Conservation (phyloP, 2,113 vertebrate species). For the Mobula birostris region DNA sequence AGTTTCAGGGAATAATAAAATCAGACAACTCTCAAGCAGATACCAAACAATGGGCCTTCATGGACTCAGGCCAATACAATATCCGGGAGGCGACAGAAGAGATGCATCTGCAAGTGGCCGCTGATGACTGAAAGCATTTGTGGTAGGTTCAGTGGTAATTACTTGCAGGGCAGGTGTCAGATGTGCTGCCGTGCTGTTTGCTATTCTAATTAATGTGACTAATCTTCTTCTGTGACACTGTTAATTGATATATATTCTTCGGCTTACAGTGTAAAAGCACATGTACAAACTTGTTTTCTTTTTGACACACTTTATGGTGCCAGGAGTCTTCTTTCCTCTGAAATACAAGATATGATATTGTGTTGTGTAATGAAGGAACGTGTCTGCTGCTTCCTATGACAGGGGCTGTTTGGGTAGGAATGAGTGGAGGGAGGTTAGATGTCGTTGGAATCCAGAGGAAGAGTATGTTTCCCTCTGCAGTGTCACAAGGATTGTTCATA, state of each 20-base stretch:
- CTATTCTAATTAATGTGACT: constrained; percentile 23
- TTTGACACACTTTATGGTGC: neutral
- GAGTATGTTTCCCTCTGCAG: neutral
- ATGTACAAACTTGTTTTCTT: neutral
- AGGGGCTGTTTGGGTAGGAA: neutral
- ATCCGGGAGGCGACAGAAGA: neutral
- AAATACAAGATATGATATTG: neutral
- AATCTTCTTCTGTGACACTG: neutral
- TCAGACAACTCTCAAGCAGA: neutral
- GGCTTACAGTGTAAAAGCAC: neutral
- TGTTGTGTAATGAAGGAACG: neutral
- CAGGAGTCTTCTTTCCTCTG: neutral
- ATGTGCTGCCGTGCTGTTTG: neutral
- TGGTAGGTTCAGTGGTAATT: neutral
- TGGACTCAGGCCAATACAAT: neutral
- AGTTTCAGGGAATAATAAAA: neutral
- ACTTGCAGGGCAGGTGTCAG: neutral
- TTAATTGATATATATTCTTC: neutral
- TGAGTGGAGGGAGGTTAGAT: neutral
- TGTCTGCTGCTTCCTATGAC: neutral
- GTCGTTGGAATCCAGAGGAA: neutral
- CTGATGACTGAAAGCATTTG: neutral
- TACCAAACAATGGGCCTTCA: neutral
- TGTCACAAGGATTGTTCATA: neutral
- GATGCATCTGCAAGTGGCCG: neutral